A percentile compares a stretch with the other conserved stretches of the same genome.
Conservation (phyloP, 2,797 vertebrate species). For the Gambelia wislizenii region DNA sequence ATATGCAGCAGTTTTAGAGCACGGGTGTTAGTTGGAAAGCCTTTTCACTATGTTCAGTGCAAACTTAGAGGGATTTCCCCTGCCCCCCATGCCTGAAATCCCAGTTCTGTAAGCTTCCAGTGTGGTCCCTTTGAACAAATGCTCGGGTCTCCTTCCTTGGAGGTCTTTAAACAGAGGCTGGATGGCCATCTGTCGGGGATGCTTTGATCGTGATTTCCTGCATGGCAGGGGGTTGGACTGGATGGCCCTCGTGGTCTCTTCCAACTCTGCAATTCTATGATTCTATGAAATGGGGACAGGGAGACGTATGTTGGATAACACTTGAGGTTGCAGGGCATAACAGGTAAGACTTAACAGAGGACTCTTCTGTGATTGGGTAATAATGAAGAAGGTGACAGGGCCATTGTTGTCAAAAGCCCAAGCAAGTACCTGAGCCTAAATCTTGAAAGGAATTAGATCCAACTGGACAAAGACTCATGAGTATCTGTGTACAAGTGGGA, state of each 20-base stretch:
- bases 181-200: no score
- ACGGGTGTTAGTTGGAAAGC: neutral
- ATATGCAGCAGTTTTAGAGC: neutral
- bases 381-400: neutral
- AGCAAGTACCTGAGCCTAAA: neutral
- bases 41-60: neutral
- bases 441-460: neutral
- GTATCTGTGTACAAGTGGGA: neutral
- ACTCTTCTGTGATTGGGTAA: neutral
- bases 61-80: neutral
- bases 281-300: neutral
- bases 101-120: neutral
- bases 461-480: neutral
- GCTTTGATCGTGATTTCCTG: no score
- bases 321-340: neutral
- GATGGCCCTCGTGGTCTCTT: no score
- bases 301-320: neutral
- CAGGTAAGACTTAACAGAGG: neutral
- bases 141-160: no score
- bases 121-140: neutral
- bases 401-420: neutral
- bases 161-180: no score
- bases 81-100: neutral
- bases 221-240: no score
- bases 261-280: no score